Percentiles rank a stretch among this genome's conserved stretches.
Evolutionary conservation across 2,888 invertebrate genomes (phyloP).

Genomic region (Trilocha varians): DNA sequence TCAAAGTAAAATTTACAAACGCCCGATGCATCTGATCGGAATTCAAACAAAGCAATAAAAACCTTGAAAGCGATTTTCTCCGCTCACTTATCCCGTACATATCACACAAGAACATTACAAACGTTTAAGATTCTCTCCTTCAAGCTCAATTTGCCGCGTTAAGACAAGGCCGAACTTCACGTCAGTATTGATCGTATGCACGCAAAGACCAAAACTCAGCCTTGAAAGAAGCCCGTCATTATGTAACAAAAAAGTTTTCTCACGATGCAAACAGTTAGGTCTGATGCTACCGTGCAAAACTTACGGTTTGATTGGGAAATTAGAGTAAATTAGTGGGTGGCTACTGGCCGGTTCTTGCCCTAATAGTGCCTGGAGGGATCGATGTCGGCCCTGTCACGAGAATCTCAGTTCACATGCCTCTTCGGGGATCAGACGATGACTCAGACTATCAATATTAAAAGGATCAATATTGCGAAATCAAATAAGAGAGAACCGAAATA

Average conservation of each 20-base stretch:
- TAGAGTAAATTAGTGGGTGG: constrained; percentile 69
- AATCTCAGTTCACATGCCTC: constrained; percentile 47
- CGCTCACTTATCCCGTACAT: not conserved
- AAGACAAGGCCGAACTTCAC: constrained; percentile 50
- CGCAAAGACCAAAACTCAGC: constrained; percentile 34
- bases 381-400: constrained; percentile 54
- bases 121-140: constrained; percentile 37
- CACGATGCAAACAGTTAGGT: constrained; percentile 56
- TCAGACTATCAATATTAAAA: too few relatives aligned
- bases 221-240: constrained; percentile 36
- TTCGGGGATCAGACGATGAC: not conserved
- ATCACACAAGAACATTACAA: constrained; percentile 8
- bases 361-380: constrained; percentile 66
- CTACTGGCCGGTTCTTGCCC: constrained; percentile 66
- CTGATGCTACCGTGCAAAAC: constrained; percentile 44
- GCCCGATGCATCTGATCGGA: too few relatives aligned
- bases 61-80: constrained; percentile 2
- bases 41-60: not conserved
- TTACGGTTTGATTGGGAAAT: constrained; percentile 70
- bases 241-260: constrained; percentile 51
- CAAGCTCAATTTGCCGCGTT: constrained; percentile 56
- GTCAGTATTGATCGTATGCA: constrained; percentile 25
- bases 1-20: too few relatives aligned
- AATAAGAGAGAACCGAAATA: too few relatives aligned
- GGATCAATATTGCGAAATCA: too few relatives aligned